Base-by-base conservation (phyloP, 1,140 invertebrate genomes). In the Drosophila aff. region DNA sequence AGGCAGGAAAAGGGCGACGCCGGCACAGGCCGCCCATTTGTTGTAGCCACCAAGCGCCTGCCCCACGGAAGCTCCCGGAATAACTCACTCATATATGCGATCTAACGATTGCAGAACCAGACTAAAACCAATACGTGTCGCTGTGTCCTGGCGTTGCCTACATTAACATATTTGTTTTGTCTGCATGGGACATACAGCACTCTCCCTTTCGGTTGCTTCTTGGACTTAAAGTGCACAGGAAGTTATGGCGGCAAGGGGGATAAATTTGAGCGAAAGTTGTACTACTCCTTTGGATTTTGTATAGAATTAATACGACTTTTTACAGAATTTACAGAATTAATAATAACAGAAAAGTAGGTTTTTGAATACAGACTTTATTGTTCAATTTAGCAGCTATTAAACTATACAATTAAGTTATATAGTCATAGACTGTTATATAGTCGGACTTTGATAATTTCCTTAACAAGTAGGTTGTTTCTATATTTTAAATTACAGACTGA, bases 131-230 rank as follows among this genome's bases (percentile, higher is more conserved):
- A 90, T 90, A 90, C 85, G 85, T 90, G 85, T 90, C 85, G 69
- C 73, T 75, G 47, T 49, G 65, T 38, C 21, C 15, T 55, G 53
- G 69, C 44, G 23, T 52, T 64, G 64, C 64, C 69, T 76, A 90
- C 85, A 90, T 90, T 90, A 90, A 90, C 85, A 90, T 90, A 90
- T 90, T 90, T 90, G 81, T 79, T 79, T 90, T 81, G 81, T 90
- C 86, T 90, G 81, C 23, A 33, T 46, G 74, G 33, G 15, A 47
- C 60, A 58, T 59, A 13, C 46, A 50, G 18, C 31, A 53, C 62
- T 58, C 50, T 63, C 44, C 46, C 53, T 61, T 73, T 74, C 68
- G 13, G 6, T 60, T 5, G 21, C 38, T 31, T 7, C 55, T 18
- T 5, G 67, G 62, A 15, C 61, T 74, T 66, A 68, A 87, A 78